Percentiles rank a stretch among this genome's conserved stretches.
These are phyloP conservation scores for Cryptocephalus moraei DNA, from an alignment of 2,888 invertebrate genomes.

Conservation along the genomic window DNA sequence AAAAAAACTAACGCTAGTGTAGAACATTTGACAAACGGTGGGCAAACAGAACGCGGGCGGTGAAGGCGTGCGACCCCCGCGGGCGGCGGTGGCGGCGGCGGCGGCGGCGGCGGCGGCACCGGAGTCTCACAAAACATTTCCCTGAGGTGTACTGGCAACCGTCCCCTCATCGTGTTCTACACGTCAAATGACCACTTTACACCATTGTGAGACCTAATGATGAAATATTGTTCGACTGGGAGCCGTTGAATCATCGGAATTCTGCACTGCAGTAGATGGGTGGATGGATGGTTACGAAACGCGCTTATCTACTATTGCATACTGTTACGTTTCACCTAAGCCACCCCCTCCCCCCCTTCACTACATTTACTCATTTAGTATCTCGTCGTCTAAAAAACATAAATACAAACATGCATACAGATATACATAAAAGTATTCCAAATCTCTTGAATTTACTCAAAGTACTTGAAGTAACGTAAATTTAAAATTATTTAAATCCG, in stretches of 20 bases:
- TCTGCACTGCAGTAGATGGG: conserved; percentile 14
- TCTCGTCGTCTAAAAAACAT: too few species aligned
- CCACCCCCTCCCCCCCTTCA: too few species aligned
- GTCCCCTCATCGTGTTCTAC: conserved; percentile 31
- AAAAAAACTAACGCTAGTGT: conserved; percentile 25
- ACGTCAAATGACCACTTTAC: conserved; percentile 45
- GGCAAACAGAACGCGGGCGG: conserved; percentile 12
- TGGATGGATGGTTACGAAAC: conserved; percentile 10
- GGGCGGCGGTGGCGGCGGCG: conserved; percentile 6
- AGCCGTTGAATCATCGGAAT: conserved; percentile 40
- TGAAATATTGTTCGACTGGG: conserved; percentile 43
- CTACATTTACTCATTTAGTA: too few species aligned
- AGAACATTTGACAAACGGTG: conserved; percentile 36
- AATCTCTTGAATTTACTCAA: too few species aligned
- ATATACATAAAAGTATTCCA: too few species aligned
- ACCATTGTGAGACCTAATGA: conserved; percentile 41
- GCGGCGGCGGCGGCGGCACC: conserved; percentile 4
- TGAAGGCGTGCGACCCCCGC: not conserved
- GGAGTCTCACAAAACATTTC: conserved; percentile 25
- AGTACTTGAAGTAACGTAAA: too few species aligned
- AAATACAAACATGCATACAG: too few species aligned
- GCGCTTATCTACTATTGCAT: conserved; percentile 5
- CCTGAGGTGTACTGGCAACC: conserved; percentile 26
- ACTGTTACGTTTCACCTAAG: too few species aligned
- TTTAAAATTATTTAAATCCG: too few species aligned